Conservation (phyloP, 23 tunicate species). For the Halocynthia aurantium region DNA sequence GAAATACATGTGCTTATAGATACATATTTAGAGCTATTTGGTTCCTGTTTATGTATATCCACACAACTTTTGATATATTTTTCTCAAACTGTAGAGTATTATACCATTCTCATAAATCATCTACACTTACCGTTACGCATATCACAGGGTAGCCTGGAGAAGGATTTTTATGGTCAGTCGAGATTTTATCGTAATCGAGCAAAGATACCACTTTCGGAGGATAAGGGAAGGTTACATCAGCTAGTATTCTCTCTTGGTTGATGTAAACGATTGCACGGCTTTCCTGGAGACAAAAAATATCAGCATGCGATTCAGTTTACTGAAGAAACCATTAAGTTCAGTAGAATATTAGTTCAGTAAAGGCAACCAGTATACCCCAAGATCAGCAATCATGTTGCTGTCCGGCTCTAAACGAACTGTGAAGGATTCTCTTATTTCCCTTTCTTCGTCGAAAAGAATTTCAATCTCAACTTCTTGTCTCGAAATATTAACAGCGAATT, state of each 20-base stretch:
- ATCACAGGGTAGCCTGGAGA: conserved; percentile 89
- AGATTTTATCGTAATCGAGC: conserved; percentile 83
- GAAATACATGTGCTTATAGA: too few relatives aligned
- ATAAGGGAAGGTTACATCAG: conserved; percentile 96
- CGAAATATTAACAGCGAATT: conserved; percentile 45
- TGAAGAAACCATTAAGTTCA: background rate
- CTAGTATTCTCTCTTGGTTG: conserved; percentile 81
- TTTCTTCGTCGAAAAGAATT: conserved; percentile 80
- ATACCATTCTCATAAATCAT: background rate
- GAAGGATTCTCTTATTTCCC: conserved; percentile 94
- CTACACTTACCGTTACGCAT: conserved; percentile 78
- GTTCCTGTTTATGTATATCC: too few relatives aligned
- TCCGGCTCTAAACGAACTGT: conserved; percentile 81
- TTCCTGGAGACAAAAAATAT: conserved; percentile 28
- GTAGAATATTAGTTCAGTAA: background rate
- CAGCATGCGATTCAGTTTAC: background rate
- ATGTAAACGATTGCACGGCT: conserved; percentile 87
- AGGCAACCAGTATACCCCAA: conserved; percentile 47
- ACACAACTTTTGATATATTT: too few relatives aligned
- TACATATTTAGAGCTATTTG: too few relatives aligned
- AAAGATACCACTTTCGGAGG: conserved; percentile 66
- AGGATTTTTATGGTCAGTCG: conserved; percentile 36
- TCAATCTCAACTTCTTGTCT: conserved; percentile 71
- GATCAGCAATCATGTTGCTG: conserved; percentile 67
- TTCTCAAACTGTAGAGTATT: too few relatives aligned